Evolutionary conservation across 2,797 vertebrate species (phyloP), one percentile per base, ranked within the genome.

Genomic region (Sarcoramphus papa): DNA sequence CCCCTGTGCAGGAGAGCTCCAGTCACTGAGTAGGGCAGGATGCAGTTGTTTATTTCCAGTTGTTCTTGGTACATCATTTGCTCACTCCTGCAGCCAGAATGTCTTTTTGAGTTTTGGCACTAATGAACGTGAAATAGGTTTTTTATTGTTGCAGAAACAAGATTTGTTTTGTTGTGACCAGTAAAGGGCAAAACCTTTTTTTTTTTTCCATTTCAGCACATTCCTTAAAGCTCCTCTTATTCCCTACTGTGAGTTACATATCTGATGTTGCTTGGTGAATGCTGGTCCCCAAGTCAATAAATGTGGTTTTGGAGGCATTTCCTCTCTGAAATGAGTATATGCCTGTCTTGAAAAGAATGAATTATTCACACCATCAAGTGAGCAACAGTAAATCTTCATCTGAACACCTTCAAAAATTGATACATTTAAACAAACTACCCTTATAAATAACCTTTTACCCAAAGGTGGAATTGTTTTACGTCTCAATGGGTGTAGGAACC

Each of bases 261-360:
- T 79, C 81, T 83, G 60, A 83, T 87, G 31, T 41, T 95, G 14
- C 47, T 73, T 89, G 74, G 50, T 94, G 90, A 91, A 89, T 85
- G 48, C 56, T 74, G 51, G 68, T 92, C 56, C 72, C 54, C 75
- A 54, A 31, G 92, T 95, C 95, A 97, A 95, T 95, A 95, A 83
- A 45, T 94, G 94, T 82, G 96, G 94, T 67, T 95, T 96, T 95
- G 77, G 60, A 96, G 83, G 72, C 45, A 85, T 92, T 97, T 97
- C 67, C 83, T 95, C 75, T 87, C 33, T 68, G 56, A 93, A 95
- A 92, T 65, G 45, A 79, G 48, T 54, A 53, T 79, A 85, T 33
- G 31, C 27, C 35, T 95, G 33, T 77, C 68, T 95, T 80, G 81
- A 93, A 94, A 97, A 95, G 41, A 92, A 91, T 97, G n/a, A 90